Evolutionary conservation across 2,888 invertebrate genomes (phyloP).

Genomic region (Gibbula magus): DNA sequence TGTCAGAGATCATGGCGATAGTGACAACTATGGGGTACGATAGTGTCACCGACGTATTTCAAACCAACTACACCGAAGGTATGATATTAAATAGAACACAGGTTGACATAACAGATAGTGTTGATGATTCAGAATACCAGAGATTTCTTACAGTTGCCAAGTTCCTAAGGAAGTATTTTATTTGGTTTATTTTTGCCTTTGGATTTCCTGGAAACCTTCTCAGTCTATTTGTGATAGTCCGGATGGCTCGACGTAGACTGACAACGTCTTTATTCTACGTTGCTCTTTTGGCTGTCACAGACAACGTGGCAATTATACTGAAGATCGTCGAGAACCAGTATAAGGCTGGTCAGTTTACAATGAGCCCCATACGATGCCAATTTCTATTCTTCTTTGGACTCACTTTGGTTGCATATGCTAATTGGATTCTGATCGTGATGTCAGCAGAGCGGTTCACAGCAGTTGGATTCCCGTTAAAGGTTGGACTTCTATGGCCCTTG

Average conservation of each 20-base stretch:
- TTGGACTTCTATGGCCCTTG: background rate
- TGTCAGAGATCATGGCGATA: too few relatives aligned
- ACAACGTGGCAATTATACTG: slow-evolving; percentile 32
- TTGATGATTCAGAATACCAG: too few relatives aligned
- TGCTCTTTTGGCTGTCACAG: slow-evolving; percentile 31
- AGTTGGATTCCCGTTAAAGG: background rate
- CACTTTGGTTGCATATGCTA: background rate
- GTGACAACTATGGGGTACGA: too few relatives aligned
- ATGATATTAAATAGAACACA: too few relatives aligned
- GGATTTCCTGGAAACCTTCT: slow-evolving; percentile 32
- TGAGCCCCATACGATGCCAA: background rate
- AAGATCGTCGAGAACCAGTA: slow-evolving; percentile 19
- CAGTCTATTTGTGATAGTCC: slow-evolving; percentile 25
- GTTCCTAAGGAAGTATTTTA: background rate
- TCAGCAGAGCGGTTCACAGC: background rate
- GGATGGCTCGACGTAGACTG: slow-evolving; percentile 21
- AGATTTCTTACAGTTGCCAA: too few relatives aligned
- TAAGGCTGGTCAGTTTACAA: background rate
- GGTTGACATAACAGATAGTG: too few relatives aligned
- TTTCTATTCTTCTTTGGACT: background rate
- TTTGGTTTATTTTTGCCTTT: slow-evolving; percentile 32
- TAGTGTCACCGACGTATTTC: too few relatives aligned
- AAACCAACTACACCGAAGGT: too few relatives aligned
- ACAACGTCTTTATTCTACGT: slow-evolving; percentile 23
- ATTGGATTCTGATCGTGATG: background rate